Conservation (phyloP, 1,140 invertebrate species). For the Cyclina sinensis region DNA sequence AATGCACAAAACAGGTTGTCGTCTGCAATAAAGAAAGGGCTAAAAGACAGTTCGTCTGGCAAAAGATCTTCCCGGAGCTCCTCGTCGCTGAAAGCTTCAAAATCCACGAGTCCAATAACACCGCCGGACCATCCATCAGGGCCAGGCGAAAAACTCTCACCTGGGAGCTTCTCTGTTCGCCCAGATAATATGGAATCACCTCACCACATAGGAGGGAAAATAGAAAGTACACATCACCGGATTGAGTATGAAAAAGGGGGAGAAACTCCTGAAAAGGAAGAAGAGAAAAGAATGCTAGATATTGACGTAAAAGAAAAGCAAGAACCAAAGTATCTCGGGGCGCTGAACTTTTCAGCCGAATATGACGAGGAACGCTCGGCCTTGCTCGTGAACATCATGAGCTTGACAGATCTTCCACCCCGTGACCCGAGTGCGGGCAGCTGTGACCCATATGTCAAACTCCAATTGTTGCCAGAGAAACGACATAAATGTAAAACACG, state of each 20-base stretch:
- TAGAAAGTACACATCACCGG: slow-evolving; percentile 75
- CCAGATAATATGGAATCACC: slow-evolving; percentile 72
- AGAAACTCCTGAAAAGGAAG: slow-evolving; percentile 76
- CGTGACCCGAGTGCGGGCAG: slow-evolving; percentile 89
- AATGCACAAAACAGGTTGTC: slow-evolving; percentile 84
- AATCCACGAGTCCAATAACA: slow-evolving; percentile 81
- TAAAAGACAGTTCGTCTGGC: slow-evolving; percentile 81
- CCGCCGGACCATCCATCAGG: slow-evolving; percentile 74
- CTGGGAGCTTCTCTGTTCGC: slow-evolving; percentile 72
- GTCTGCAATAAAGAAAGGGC: slow-evolving; percentile 85
- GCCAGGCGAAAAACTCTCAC: slow-evolving; percentile 72
- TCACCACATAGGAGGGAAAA: slow-evolving; percentile 61
- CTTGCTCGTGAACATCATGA: slow-evolving; percentile 95
- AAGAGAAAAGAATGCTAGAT: slow-evolving; percentile 72
- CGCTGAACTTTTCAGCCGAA: slow-evolving; percentile 91
- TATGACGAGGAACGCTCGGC: slow-evolving; percentile 96
- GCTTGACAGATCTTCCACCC: slow-evolving; percentile 85
- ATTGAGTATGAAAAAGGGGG: slow-evolving; percentile 87
- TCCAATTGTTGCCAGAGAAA: slow-evolving; percentile 94
- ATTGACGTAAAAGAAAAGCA: slow-evolving; percentile 71
- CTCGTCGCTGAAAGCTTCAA: slow-evolving; percentile 80
- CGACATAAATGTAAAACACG: slow-evolving; percentile 96
- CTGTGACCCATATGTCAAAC: slow-evolving; percentile 95
- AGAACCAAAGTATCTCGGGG: slow-evolving; percentile 90
- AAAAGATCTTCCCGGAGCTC: slow-evolving; percentile 74